Evolutionary conservation across 1,140 invertebrate genomes (phyloP).

Genomic region (Octopus sinensis): DNA sequence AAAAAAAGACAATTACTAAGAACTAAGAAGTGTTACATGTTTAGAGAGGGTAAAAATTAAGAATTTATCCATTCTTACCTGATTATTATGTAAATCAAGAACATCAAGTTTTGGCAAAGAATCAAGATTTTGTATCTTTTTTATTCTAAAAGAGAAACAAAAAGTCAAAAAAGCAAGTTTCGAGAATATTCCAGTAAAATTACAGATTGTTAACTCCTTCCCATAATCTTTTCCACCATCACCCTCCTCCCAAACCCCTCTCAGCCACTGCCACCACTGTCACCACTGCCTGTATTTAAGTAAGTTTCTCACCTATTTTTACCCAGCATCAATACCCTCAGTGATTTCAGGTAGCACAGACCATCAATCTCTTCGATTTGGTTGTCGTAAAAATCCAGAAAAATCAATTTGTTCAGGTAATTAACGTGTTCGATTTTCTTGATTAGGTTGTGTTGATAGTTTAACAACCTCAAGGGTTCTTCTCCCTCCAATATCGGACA

Average conservation of each 20-base stretch:
- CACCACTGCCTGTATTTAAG: no score
- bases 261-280: no score
- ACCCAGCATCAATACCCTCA: conserved; percentile 81
- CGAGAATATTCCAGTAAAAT: no score
- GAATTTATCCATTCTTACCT: conserved; percentile 62
- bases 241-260: no score
- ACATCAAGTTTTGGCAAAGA: conserved; percentile 75
- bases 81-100: conserved; percentile 87
- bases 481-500: conserved; percentile 76
- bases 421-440: conserved; percentile 69
- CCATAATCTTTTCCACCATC: no score
- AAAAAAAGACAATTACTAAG: no score
- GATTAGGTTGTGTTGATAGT: conserved; percentile 86
- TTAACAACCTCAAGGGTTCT: conserved; percentile 74
- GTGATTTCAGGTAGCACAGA: conserved; percentile 70
- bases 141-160: conserved; percentile 62
- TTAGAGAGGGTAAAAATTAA: not conserved
- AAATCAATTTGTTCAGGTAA: conserved; percentile 74
- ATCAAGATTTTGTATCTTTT: conserved; percentile 73
- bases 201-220: not conserved
- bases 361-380: conserved; percentile 81
- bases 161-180: no score
- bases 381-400: conserved; percentile 91
- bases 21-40: no score
- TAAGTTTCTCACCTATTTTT: conserved; percentile 71